Conservation (phyloP, 1,140 invertebrate species). For the Drosophila prosaltans region DNA sequence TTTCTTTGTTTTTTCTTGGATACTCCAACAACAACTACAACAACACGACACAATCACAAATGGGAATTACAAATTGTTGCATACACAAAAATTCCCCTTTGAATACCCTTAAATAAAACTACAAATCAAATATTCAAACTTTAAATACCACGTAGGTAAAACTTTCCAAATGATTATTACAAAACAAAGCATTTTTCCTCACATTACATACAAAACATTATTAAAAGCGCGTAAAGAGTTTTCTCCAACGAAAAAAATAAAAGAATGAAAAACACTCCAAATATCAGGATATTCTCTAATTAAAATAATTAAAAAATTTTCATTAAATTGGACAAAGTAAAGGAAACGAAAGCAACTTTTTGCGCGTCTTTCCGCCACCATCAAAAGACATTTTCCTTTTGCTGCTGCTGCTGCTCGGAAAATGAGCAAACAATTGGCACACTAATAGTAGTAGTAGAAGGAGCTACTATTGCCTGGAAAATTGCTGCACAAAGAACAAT, state of each 20-base stretch:
- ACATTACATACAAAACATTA: slow-evolving; percentile 28
- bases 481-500: slow-evolving; percentile 8
- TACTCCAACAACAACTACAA: slow-evolving; percentile 6
- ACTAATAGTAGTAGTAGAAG: slow-evolving; percentile 28
- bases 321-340: slow-evolving; percentile 33
- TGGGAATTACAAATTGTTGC: background rate
- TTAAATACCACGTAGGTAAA: slow-evolving; percentile 69
- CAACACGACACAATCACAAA: background rate
- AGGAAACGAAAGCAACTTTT: slow-evolving; percentile 45
- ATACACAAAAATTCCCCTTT: slow-evolving; percentile 29
- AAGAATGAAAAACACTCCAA: background rate
- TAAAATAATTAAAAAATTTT: slow-evolving; percentile 44
- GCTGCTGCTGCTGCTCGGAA: slow-evolving; percentile 56
- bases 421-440: slow-evolving; percentile 73
- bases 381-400: slow-evolving; percentile 57
- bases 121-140: slow-evolving; percentile 26
- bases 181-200: slow-evolving; percentile 34
- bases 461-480: slow-evolving; percentile 9
- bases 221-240: slow-evolving; percentile 60
- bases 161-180: slow-evolving; percentile 46
- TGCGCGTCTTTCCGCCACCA: slow-evolving; percentile 45
- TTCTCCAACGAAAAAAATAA: slow-evolving; percentile 1
- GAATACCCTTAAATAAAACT: slow-evolving; percentile 33
- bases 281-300: slow-evolving; percentile 4
- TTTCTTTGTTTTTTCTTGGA: slow-evolving; percentile 25